Base-by-base conservation (phyloP, 2,113 vertebrate genomes). In the Ammodramus savannarum region DNA sequence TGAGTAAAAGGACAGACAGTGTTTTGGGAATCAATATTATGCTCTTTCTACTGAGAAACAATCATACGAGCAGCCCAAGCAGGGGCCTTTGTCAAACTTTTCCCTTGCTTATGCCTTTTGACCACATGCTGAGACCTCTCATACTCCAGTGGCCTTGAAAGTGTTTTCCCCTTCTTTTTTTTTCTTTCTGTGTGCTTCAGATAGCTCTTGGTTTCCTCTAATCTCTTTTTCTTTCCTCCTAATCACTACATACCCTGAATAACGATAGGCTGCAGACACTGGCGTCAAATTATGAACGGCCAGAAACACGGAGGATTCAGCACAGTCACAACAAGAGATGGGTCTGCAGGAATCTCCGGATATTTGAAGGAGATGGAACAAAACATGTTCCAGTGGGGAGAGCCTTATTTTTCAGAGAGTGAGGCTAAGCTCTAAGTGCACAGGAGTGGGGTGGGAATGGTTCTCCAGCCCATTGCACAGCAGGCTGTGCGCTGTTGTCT, bases 101-200 rank as follows among this genome's bases (percentile, higher is more conserved):
- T 94, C 77, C 41, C 58, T 90, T 77, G 78, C 73, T 87, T 85
- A 51, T 86, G 31, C 43, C 59, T 88, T 92, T 90, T 0, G 13
- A 61, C 91, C 69, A 32, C 90, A 90, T 83, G 89, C 91, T 92
- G 96, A 88, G 94, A 88, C 54, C 71, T 93, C 82, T 89, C 21
- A 17, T 85, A 91, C 74, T 90, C 77, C 71, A 83, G 34, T 86
- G 86, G 87, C 85, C 95, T 96, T 97, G 87, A 71, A 86, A 96
- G 41, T 81, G 66, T 87, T 94, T 88, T 57, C 38, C 18, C 29
- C 21, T 3, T 10, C 19, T 43, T 27, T 25, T 38, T 73, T 79
- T 69, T 48, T 2, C 15, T 55, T 13, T 7, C 18, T 58, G 7
- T 75, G 58, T 72, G 90, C 74, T 86, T 96, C 78, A 81, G 87